Evolutionary conservation across 2,888 invertebrate species (phyloP).

Genomic region (Gastracanthus pulcherrimus): DNA sequence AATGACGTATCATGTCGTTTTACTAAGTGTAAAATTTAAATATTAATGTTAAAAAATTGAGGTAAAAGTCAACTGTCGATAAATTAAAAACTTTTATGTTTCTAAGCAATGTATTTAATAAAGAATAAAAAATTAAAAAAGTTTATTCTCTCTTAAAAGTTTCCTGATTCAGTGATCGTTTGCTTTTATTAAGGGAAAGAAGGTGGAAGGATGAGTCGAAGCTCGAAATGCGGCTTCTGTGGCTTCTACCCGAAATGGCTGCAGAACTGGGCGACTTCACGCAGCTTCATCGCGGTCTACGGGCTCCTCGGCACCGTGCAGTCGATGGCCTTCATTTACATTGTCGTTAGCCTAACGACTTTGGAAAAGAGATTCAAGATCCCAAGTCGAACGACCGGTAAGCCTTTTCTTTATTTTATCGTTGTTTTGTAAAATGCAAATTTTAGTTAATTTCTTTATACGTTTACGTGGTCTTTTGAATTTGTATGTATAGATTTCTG

Average conservation of each 20-base stretch:
- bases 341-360: conserved; percentile 83
- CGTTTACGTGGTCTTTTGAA: no score
- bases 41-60: no score
- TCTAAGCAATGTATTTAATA: no score
- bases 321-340: conserved; percentile 83
- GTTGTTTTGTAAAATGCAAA: neutral
- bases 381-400: conserved; percentile 84
- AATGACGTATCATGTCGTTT: no score
- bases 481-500: no score
- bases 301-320: conserved; percentile 83
- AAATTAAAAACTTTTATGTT: no score
- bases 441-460: neutral
- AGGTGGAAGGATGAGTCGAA: conserved; percentile 40
- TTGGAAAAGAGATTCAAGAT: conserved; percentile 85
- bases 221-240: conserved; percentile 79
- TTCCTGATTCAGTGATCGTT: neutral
- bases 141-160: no score
- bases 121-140: no score
- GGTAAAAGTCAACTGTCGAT: no score
- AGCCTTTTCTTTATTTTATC: conserved; percentile 58
- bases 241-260: conserved; percentile 81
- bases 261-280: conserved; percentile 80
- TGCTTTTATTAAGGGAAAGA: neutral
- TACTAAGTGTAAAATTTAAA: no score
- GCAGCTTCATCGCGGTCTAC: conserved; percentile 81